Evolutionary conservation across 2,888 invertebrate genomes (phyloP), one percentile per base, ranked within the genome.

Genomic region (Andrena praecox): DNA sequence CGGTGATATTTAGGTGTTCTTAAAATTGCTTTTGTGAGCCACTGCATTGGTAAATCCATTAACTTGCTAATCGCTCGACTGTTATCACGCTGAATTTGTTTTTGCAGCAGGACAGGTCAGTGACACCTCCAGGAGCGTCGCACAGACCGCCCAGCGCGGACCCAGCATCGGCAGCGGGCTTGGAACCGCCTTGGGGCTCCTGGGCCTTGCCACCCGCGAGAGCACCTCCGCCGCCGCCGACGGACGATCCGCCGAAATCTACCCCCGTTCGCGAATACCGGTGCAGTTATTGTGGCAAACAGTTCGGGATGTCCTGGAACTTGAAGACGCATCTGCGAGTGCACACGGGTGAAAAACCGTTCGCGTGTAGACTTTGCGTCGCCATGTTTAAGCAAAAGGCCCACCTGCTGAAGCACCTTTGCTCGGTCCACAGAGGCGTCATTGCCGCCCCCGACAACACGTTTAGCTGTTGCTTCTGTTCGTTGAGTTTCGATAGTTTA

Each of bases 381-480:
- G 98, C 98, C 75, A 98, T 98, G 98, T 98, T 98, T 94, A 98
- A 98, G 94, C 98, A 98, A 92, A 98, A 98, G 93, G 98, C 98
- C 6, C 98, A 98, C 93, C 95, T 98, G 89, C 94, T 98, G 80
- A 98, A 98, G 95, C 98, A 98, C 92, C 95, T 98, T 92, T 98
- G 98, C 94, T 98, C 98, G 85, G 98, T 98, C 82, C 98, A 98
- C 95, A 96, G 98, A 88, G 97, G 97, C 93, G 97, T 98, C 83
- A 98, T 98, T 94, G 97, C 97, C 60, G 97, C 97, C 56, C 97
- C 97, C 86, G 97, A 97, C 91, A 96, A 96, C 84, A 96, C 96
- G 71, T 98, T 97, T 92, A 97, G 97, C 93, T 98, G 98, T 93
- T 98, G 98, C 94, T 98, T 98, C 95, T 98, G 98, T 93, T 97